These are phyloP conservation scores for Hydrocynus forskahlii DNA, from an alignment of 2,797 vertebrate species.

Conservation along the genomic window DNA sequence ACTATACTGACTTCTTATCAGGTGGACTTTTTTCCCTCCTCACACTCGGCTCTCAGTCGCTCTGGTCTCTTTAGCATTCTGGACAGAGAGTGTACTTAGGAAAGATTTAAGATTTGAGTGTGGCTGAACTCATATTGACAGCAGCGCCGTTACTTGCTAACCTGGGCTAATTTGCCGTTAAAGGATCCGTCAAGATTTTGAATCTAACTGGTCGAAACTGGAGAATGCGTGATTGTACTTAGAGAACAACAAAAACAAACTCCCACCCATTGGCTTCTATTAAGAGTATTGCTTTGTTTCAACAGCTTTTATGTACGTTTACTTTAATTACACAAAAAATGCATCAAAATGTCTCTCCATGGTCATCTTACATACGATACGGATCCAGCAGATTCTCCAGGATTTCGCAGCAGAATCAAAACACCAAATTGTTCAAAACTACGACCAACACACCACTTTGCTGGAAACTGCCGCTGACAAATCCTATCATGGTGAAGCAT, in stretches of 20 bases:
- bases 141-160: neutral
- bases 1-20: slow-evolving; percentile 58
- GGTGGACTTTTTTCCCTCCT: slow-evolving; percentile 3
- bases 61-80: neutral
- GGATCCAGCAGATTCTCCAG: neutral
- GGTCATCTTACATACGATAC: neutral
- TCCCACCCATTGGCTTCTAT: neutral
- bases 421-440: no score
- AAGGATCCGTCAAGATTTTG: no score
- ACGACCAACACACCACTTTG: no score
- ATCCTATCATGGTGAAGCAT: neutral
- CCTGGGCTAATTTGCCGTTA: no score
- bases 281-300: neutral
- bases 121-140: neutral
- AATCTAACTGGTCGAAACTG: no score
- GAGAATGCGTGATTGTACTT: no score
- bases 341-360: no score
- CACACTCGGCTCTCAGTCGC: neutral
- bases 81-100: neutral
- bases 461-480: no score
- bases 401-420: no score
- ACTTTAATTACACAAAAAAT: neutral
- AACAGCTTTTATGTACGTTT: neutral
- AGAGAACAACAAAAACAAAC: neutral
- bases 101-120: neutral